phyloP scores from a whole-genome alignment of 2,113 vertebrate species.

The Opisthocomus hoazin region DNA sequence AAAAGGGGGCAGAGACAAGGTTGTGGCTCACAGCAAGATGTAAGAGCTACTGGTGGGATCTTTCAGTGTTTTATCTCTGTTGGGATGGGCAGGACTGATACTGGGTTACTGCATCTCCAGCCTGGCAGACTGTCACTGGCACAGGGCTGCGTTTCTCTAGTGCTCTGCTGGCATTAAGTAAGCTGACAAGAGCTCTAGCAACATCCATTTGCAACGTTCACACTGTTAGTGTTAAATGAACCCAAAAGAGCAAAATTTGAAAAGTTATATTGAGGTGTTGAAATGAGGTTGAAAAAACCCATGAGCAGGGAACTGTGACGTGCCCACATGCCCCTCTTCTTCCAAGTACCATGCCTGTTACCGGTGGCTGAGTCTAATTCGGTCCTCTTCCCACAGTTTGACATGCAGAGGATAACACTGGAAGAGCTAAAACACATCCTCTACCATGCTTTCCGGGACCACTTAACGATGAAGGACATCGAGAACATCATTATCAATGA shows the following conservation, averaged over 20 bases:
- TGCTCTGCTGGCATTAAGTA: background rate
- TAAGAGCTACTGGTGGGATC: background rate
- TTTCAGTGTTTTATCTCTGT: background rate
- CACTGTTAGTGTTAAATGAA: background rate
- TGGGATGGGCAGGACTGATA: background rate
- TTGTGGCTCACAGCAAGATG: background rate
- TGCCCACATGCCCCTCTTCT: background rate
- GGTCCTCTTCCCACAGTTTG: slow-evolving; percentile 80
- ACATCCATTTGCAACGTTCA: background rate
- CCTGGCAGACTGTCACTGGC: background rate
- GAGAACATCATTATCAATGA: slow-evolving; percentile 99
- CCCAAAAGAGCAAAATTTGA: background rate
- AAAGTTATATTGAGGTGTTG: background rate
- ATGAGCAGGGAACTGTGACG: fast-evolving
- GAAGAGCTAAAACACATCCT: slow-evolving; percentile 98
- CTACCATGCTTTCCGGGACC: slow-evolving; percentile 96
- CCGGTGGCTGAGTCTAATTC: background rate
- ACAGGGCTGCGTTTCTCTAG: background rate
- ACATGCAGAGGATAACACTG: slow-evolving; percentile 97
- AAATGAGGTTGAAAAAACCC: background rate
- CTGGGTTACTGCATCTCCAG: background rate
- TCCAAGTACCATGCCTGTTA: background rate
- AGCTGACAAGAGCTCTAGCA: background rate
- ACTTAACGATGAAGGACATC: slow-evolving; percentile 99
- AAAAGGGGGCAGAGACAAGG: background rate